These are phyloP conservation scores for Tachyglossus aculeatus DNA, from an alignment of 2,797 vertebrate species.

Conservation along the genomic window DNA sequence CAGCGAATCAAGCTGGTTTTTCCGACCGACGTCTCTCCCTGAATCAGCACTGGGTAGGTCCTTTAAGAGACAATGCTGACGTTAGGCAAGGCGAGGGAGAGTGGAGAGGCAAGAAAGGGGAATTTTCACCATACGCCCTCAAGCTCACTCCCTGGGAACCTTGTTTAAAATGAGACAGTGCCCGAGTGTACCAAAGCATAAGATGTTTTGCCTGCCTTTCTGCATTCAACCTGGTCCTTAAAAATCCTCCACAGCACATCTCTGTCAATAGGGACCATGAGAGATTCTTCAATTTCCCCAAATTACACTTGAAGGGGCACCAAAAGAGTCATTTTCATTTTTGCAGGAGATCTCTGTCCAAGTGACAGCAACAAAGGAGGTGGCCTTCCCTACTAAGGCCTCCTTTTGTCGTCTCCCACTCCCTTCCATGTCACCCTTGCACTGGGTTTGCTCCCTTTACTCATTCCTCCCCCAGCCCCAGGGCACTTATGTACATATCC, in stretches of 20 bases:
- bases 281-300: background rate
- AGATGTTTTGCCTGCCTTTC: too few species aligned
- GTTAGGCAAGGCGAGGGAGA: background rate
- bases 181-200: too few species aligned
- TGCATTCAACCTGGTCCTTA: background rate
- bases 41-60: conserved; percentile 91
- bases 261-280: background rate
- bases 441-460: too few species aligned
- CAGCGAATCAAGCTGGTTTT: conserved; percentile 96
- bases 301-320: background rate
- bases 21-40: conserved; percentile 96
- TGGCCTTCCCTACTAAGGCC: too few species aligned
- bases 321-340: background rate
- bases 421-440: too few species aligned
- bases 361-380: background rate
- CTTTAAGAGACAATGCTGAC: conserved; percentile 69
- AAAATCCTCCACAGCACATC: background rate
- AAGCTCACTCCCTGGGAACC: too few species aligned
- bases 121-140: too few species aligned
- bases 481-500: too few species aligned
- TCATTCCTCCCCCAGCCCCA: too few species aligned
- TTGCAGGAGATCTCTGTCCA: background rate
- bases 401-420: too few species aligned
- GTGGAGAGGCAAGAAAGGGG: background rate
- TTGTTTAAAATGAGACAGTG: too few species aligned